These are phyloP conservation scores for Dinocampus coccinellae DNA, from an alignment of 2,888 invertebrate species.

Conservation along the genomic window DNA sequence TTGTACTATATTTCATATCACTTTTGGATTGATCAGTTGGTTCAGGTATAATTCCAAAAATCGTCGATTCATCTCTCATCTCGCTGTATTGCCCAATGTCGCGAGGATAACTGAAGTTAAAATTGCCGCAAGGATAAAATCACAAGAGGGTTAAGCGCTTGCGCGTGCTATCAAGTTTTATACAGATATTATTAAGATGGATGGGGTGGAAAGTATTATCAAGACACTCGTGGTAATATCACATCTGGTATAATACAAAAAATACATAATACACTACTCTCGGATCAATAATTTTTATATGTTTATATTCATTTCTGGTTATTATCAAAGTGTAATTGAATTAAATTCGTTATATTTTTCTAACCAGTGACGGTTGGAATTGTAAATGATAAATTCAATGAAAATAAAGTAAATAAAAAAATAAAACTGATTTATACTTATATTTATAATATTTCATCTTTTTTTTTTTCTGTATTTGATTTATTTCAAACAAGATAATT, in stretches of 20 bases:
- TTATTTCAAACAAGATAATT: too few species aligned
- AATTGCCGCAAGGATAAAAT: background rate
- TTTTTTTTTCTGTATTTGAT: too few species aligned
- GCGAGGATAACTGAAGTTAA: background rate
- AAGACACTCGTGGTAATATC: background rate
- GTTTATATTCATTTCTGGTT: background rate
- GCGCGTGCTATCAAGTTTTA: background rate
- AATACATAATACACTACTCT: background rate
- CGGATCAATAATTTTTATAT: background rate
- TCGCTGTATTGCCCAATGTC: background rate
- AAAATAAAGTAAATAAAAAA: too few species aligned
- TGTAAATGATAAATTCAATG: too few species aligned
- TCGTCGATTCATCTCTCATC: conserved; percentile 16
- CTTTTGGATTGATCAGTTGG: conserved; percentile 19
- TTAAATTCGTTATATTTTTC: too few species aligned
- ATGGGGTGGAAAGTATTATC: background rate
- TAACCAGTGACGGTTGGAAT: too few species aligned
- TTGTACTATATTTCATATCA: conserved; percentile 40
- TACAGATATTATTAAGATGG: background rate
- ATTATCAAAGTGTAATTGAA: background rate
- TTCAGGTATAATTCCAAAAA: conserved; percentile 19
- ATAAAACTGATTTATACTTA: too few species aligned
- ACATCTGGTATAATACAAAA: background rate
- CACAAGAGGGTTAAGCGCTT: background rate
- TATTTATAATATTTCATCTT: too few species aligned